Base-by-base conservation (phyloP, 2,797 vertebrate species). In the Tangara arthus region DNA sequence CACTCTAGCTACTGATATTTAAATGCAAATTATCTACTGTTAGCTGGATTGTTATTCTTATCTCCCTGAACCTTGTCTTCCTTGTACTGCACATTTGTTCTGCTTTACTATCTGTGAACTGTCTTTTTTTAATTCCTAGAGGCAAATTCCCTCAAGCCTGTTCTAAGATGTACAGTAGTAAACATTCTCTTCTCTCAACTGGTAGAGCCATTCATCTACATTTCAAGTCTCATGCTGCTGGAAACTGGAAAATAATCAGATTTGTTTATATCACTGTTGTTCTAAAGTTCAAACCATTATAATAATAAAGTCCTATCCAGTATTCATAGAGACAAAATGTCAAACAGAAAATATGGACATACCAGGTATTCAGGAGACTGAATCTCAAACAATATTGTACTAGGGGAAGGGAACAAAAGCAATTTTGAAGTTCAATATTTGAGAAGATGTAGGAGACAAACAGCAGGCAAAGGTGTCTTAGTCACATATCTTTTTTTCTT, bases 11-110 rank as follows among this genome's bases (percentile, higher is more conserved):
- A 88, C n/a, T 71, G 87, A 87, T 80, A 91, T 93, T 95, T 70
- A 90, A 94, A 83, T 95, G 56, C 47, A 94, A 88, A 86, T 75
- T 86, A 91, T 42, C 69, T 91, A 81, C 16, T 42, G 53, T 70
- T 64, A 71, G 84, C 41, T 82, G 52, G 82, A 55, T 91, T 96
- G 70, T 85, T 91, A 82, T 96, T 96, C 80, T 92, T 68, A 91
- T 89, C 72, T 94, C 57, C 37, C 65, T 80, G 86, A 92, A 79
- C 82, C 82, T 79, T 92, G 61, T 57, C 90, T 85, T 93, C 86
- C 71, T 77, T 78, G 65, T 81, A 63, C 90, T 41, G 88, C 42
- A 56, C 66, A 71, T 94, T 83, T 79, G 42, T 64, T 96, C 59
- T 85, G 69, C 79, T 95, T 93, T 96, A 70, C 75, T 84, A 49